Base-by-base conservation (phyloP, 1,140 invertebrate genomes). In the Lycorma delicatula region DNA sequence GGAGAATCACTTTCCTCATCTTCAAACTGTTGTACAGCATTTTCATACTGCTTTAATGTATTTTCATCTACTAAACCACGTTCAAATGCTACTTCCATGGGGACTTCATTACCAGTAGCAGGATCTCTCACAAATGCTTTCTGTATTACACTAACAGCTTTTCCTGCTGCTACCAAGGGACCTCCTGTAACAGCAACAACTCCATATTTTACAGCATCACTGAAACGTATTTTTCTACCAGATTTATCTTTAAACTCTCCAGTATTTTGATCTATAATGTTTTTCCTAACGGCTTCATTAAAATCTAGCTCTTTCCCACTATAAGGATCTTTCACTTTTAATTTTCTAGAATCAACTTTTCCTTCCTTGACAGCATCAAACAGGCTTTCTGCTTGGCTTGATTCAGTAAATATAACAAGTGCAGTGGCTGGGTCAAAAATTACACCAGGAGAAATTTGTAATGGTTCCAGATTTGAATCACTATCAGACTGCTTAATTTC, bases 41-140 rank as follows among this genome's bases (percentile, higher is more conserved):
- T 71, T 62, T 78, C 73, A 56, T 77, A 76, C 73, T 75, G 82
- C 71, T 76, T 75, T 53, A 77, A 77, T 5, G 77, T 79, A 22
- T 75, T 70, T 47, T 79, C 69, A 72, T 86, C 82, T 6, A 77
- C 82, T 25, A 92, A 72, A 2, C 88, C 89, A 57, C 83, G 74
- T 71, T 89, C 81, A 38, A 90, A 79, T 25, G 90, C 90, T 34
- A 89, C 84, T 72, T 91, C 82, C 63, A 87, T 78, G 1, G 85
- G 81, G 31, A 91, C 72, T 67, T 84, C 80, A 67, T 85, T 79
- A 11, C 86, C 86, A 11, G 86, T 89, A 56, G 77, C 77, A 6
- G 89, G 88, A 75, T 93, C 88, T 51, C 81, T 75, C 13, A 91
- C 79, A 75, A 86, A 83, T 22, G 77, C 76, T 18, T 76, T 68